Base-by-base conservation (phyloP, 2,797 vertebrate species). In the Xenopus petersii region DNA sequence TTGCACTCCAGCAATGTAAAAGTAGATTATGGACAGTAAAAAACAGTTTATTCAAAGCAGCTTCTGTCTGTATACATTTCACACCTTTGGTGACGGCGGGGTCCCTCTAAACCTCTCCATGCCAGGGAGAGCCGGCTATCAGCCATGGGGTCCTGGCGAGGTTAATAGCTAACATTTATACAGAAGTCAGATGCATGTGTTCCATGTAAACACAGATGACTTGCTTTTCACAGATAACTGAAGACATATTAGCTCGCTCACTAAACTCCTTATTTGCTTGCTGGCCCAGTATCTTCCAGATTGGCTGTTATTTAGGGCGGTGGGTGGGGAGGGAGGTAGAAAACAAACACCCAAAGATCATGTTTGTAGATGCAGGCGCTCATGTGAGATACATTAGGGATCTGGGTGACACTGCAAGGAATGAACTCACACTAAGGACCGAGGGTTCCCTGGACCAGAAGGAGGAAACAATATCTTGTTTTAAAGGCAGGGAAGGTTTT, bases 261-360 rank as follows among this genome's bases (percentile, higher is more conserved):
- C 46, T 61, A 68, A 51, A 26, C 58, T 74, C 65, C 51, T 51
- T 64, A 75, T 70, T 64, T 70, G 66, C 60, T 59, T 47, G 59
- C 10, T 48, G 21, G 54, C 56, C 63, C 42, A 10, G 21, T 30
- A 60, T 2, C 58, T 61, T 70, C 13, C 8, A 24, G 70, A 73
- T 30, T 58, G 54, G 63, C n/a, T 47, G 13, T 67, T 59, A 48
- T 11, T 49, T 24, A 30, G 64, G n/a, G 26, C 3, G 3, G 21
- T 54, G 12, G 6, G 47, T 48, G 47, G 49, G 15, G 24, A 36
- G 60, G 71, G 10, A 46, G 30, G 51, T 12, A 58, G 63, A 10
- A 73, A 66, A 59, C 56, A 66, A 74, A 60, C 54, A 56, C 16
- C 42, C 30, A 33, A 51, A 67, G 24, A 60, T 67, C 64, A 67